These are phyloP conservation scores for Branchellion lobata DNA, from an alignment of 2,888 invertebrate genomes.

Conservation along the genomic window DNA sequence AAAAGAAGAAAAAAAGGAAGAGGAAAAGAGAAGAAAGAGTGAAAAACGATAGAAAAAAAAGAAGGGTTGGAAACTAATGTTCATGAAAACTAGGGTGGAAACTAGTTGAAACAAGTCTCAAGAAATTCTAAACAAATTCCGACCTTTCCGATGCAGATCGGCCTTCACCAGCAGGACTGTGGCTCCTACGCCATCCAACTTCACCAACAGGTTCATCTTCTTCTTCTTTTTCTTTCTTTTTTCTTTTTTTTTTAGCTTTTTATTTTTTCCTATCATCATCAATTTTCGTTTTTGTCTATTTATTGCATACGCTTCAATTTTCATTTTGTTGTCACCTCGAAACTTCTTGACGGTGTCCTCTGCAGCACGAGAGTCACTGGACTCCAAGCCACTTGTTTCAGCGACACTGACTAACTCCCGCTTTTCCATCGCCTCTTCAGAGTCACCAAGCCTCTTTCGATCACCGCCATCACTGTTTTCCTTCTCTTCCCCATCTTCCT, in stretches of 20 bases:
- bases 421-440: neutral
- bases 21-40: no score
- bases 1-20: no score
- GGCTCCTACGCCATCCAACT: conserved; percentile 59
- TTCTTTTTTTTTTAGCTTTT: neutral
- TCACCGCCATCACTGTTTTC: neutral
- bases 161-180: conserved; percentile 56
- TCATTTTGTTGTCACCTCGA: neutral
- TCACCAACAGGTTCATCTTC: conserved; percentile 50
- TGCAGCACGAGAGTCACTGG: neutral
- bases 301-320: neutral
- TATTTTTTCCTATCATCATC: no score
- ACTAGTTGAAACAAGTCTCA: no score
- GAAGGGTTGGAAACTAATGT: no score
- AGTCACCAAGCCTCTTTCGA: neutral
- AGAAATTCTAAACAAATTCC: no score
- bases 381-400: neutral
- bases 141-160: conserved; percentile 54
- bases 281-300: neutral
- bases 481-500: no score
- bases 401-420: neutral
- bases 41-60: no score
- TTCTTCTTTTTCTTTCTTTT: neutral
- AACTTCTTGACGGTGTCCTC: neutral
- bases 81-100: no score